Base-by-base conservation (phyloP, 2,113 vertebrate genomes). In the Coptodon rendalli region DNA sequence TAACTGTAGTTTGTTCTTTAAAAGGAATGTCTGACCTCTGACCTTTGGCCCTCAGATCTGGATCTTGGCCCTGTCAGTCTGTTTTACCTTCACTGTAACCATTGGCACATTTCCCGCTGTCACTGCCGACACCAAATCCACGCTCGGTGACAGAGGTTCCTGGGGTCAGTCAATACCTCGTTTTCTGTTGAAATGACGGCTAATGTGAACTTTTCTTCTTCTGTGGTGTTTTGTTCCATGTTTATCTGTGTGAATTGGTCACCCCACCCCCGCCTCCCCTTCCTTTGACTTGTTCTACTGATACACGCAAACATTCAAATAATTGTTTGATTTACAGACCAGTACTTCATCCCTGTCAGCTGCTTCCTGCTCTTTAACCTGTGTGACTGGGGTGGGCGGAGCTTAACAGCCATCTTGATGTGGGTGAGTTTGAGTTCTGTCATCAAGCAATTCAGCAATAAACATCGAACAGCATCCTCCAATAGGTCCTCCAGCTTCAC, bases 321-420 rank as follows among this genome's bases (percentile, higher is more conserved):
- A 11, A 80, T 10, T 85, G 7, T 61, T 36, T 53, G 3, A 54
- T 76, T 83, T 7, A 5, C 93, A 99, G 98, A 19, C 13, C 2
- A 38, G 2, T 99, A 98, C 83, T 99, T 98, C 93, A 97, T 96
- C 81, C 96, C 98, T 0, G 98, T 99, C 80, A 96, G 97, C 76
- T 99, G 98, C 83, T 99, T 99, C 93, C 96, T 99, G 90, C 94
- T 97, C 78, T 99, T 99, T 78, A 99, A 99, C 76, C n/a, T 98
- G 86, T 97, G 97, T 9, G 98, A 99, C 96, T 99, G 98, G 97
- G 87, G 89, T 0, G 98, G 98, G 78, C 96, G 98, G 50, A 99
- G 98, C 89, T 94, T 99, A 76, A 99, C 98, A 0, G 97, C 97
- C 0, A 2, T 98, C 45, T 95, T 94, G 85, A 97, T 97, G 82